Base-by-base conservation (phyloP, 1,140 invertebrate species). In the Sarcophaga bullata region DNA sequence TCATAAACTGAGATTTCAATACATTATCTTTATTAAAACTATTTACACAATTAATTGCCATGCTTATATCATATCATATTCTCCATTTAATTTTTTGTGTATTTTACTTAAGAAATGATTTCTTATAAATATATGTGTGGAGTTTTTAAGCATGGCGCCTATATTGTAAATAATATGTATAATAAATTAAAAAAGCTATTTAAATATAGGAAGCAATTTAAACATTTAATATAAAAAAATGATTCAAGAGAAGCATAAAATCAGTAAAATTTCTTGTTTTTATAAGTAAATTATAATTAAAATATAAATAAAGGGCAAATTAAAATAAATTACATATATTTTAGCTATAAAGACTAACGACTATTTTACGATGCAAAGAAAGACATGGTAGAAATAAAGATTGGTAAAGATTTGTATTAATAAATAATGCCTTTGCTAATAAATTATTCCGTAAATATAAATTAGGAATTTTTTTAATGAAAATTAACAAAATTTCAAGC, bases 11-110 rank as follows among this genome's bases (percentile, higher is more conserved):
- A 37, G 58, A 80, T 58, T 76, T 8, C 73, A 76, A 76, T 48
- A 76, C 48, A 76, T 76, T 48, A 8, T 46, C 15, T 76, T 48
- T 76, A 76, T 68, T 68, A 68, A 68, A 68, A 68, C 62, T 68
- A 68, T 68, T 68, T 68, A 68, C 62, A 68, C 62, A 68, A 68
- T 19, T 9, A 37, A 9, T 68, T 19, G 62, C 62, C 62, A 68
- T 68, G 62, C 17, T 68, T 68, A 9, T 68, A 2, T 68, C 19
- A 7, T 58, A 8, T 68, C 19, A 7, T 58, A 8, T 68, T 68
- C 17, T 68, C 9, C n/a, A 68, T 37, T 37, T 68, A 68, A 25
- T 19, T 68, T 68, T 68, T 7, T 19, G 19, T 19, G 10, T 68
- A 68, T 19, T 68, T 68, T 68, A 68, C 62, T 68, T 19, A 68